Evolutionary conservation across 2,797 vertebrate genomes (phyloP), one percentile per base, ranked within the genome.

Genomic region (Uromys caudimaculatus): DNA sequence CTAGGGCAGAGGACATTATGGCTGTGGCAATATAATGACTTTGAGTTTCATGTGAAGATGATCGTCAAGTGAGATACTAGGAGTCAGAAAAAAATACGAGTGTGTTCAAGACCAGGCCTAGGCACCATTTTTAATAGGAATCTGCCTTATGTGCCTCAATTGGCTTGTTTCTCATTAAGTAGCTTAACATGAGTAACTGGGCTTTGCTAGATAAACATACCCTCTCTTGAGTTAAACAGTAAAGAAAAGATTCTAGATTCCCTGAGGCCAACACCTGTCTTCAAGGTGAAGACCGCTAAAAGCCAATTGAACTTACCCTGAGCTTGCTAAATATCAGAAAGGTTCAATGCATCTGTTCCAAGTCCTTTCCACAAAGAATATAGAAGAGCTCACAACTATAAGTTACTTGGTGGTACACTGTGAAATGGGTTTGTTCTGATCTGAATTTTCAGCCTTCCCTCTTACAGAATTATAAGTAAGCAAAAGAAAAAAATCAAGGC

Each of bases 291-390:
- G 41, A 81, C 44, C 62, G 24, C 35, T 76, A 79, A 83, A 96
- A 56, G 79, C 38, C 60, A 54, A 41, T 32, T 47, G 27, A 17
- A 82, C 88, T 94, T 76, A 86, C 27, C 64, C 0, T 29, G 58
- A 62, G 10, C n/a, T 81, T 93, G 35, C 44, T 69, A 93, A 89
- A 60, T 32, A 75, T 77, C 58, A 96, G 86, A 96, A 82, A 21
- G 11, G 52, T 95, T 73, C 67, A 79, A n/a, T 32, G 92, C 8
- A 50, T 60, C 12, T 77, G 83, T 54, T 92, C 50, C 71, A 71
- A 47, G 64, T 21, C 9, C 29, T 92, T 95, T 24, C 13, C 29
- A 54, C 16, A 91, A 89, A 50, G 76, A 84, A 73, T 29, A 92
- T 7, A 94, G 29, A 69, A 88, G 82, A 94, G 27, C 1, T 50